A percentile compares a stretch with the other conserved stretches of the same genome.
phyloP scores from a whole-genome alignment of 2,797 vertebrate genomes.

The Takifugu ocellatus region DNA sequence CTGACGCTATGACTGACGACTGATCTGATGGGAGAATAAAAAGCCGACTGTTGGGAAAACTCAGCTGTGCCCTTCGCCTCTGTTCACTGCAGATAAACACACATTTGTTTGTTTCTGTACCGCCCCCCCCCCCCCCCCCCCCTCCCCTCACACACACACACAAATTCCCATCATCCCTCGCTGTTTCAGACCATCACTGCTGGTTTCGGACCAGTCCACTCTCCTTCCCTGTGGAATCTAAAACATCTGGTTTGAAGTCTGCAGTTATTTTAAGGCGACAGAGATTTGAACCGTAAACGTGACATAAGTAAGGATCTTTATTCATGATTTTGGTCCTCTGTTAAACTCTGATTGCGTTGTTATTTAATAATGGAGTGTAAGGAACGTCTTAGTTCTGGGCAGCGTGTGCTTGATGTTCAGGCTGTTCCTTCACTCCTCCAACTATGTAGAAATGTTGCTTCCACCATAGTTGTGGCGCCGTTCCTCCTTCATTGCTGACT shows the following conservation, averaged over 20 bases:
- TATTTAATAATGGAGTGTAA: too few relatives aligned
- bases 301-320: too few relatives aligned
- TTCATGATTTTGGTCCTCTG: too few relatives aligned
- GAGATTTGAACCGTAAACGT: too few relatives aligned
- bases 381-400: too few relatives aligned
- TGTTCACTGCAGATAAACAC: slow-evolving; percentile 8
- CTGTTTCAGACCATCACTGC: slow-evolving; percentile 14
- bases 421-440: background rate
- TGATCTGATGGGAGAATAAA: slow-evolving; percentile 31
- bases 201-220: too few relatives aligned
- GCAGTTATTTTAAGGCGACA: too few relatives aligned
- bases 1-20: slow-evolving; percentile 28
- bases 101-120: slow-evolving; percentile 31
- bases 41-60: slow-evolving; percentile 15
- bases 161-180: slow-evolving; percentile 2
- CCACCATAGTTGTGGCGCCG: background rate
- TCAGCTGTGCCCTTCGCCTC: slow-evolving; percentile 10
- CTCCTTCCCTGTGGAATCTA: background rate
- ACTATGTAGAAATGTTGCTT: background rate
- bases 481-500: background rate
- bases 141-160: too few relatives aligned
- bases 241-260: background rate
- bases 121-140: background rate
- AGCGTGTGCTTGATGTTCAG: too few relatives aligned
- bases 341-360: too few relatives aligned